phyloP scores from a whole-genome alignment of 2,113 vertebrate species.

The Acanthochromis polyacanthus region DNA sequence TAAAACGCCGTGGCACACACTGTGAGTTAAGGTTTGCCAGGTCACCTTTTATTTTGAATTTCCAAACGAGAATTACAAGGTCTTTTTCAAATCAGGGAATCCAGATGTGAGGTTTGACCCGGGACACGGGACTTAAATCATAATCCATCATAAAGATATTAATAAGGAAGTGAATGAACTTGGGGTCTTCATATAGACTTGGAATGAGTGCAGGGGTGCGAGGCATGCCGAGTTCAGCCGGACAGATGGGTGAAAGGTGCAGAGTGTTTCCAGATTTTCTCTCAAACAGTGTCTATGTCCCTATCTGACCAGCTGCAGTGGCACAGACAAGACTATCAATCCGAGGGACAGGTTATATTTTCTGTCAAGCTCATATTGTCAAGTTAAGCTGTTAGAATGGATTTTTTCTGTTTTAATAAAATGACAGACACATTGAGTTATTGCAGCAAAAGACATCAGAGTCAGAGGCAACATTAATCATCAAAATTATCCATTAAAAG shows the following conservation, averaged over 20 bases:
- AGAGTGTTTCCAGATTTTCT: conserved; percentile 56
- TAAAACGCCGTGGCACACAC: conserved; percentile 33
- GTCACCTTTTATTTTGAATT: conserved; percentile 56
- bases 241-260: conserved; percentile 62
- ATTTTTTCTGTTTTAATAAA: not conserved
- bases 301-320: conserved; percentile 30
- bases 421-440: not conserved
- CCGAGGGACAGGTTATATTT: not conserved
- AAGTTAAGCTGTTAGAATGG: not conserved
- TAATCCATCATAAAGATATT: conserved; percentile 62
- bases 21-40: conserved; percentile 27
- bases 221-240: conserved; percentile 24
- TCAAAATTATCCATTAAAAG: too few relatives aligned
- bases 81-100: conserved; percentile 52
- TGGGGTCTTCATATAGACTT: conserved; percentile 27
- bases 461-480: not conserved
- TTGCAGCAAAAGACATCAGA: too few relatives aligned
- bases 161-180: conserved; percentile 53
- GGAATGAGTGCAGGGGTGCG: conserved; percentile 29
- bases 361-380: not conserved
- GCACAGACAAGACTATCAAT: conserved; percentile 2
- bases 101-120: conserved; percentile 70
- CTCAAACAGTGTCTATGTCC: conserved; percentile 31
- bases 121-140: conserved; percentile 46
- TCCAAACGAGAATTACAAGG: conserved; percentile 56